Percentiles rank a stretch among this genome's conserved stretches.
phyloP scores from a whole-genome alignment of 1,140 invertebrate species.

The Trichonephila inaurata region DNA sequence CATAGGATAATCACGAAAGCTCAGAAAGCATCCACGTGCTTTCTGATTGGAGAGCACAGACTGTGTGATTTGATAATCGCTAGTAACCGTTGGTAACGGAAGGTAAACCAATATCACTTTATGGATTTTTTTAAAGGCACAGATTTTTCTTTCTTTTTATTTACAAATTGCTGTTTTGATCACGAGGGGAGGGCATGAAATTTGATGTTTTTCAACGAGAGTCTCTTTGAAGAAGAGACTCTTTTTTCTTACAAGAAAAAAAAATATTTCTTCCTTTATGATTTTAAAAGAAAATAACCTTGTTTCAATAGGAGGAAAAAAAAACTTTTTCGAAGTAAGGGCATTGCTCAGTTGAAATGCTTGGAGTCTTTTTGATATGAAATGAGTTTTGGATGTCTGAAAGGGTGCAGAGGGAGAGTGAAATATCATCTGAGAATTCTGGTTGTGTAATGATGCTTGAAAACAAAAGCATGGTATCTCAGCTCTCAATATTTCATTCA shows the following conservation, averaged over 20 bases:
- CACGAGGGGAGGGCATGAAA: neutral
- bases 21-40: constrained; percentile 6
- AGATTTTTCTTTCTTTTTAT: neutral
- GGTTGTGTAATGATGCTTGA: no score
- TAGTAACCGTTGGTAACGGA: constrained; percentile 7
- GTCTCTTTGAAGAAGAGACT: neutral
- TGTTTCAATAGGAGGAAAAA: neutral
- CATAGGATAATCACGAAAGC: neutral
- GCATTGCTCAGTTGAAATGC: neutral
- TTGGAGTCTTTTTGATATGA: neutral
- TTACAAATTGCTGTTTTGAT: constrained; percentile 38
- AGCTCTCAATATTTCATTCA: no score
- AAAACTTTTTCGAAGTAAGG: neutral
- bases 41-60: constrained; percentile 29
- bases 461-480: no score
- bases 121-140: constrained; percentile 36
- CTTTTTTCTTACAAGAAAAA: neutral
- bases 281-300: constrained; percentile 22
- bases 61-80: constrained; percentile 61
- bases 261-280: neutral
- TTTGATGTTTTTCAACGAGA: neutral
- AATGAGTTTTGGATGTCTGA: neutral
- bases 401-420: neutral
- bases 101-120: constrained; percentile 55
- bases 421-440: no score